These are phyloP conservation scores for Chitala chitala DNA, from an alignment of 2,113 vertebrate species.

Conservation along the genomic window DNA sequence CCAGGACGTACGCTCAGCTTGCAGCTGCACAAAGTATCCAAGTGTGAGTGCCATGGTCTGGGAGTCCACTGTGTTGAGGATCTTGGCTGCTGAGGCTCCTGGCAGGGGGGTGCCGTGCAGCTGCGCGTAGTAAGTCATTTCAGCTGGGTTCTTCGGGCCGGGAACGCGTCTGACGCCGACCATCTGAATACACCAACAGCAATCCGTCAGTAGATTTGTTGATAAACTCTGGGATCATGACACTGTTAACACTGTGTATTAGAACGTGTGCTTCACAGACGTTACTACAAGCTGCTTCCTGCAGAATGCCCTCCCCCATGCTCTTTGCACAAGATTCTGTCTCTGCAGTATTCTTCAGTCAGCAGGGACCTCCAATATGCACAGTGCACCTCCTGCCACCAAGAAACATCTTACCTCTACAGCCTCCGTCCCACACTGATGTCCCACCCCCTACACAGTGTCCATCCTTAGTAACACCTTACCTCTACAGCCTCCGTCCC, in stretches of 20 bases:
- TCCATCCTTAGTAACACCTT: too few species aligned
- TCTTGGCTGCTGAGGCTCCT: slow-evolving; percentile 86
- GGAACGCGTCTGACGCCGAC: slow-evolving; percentile 87
- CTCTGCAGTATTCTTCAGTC: too few species aligned
- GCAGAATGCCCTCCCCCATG: too few species aligned
- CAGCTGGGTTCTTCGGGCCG: slow-evolving; percentile 87
- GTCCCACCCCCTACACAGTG: too few species aligned
- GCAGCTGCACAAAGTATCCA: slow-evolving; percentile 89
- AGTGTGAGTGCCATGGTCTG: slow-evolving; percentile 94
- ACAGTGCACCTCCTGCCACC: too few species aligned
- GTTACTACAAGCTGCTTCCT: too few species aligned
- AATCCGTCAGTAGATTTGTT: neutral
- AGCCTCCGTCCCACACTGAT: too few species aligned
- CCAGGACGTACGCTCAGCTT: slow-evolving; percentile 84
- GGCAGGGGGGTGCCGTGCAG: slow-evolving; percentile 78
- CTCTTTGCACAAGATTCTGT: too few species aligned
- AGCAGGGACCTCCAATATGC: too few species aligned
- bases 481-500: too few species aligned
- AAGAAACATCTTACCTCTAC: too few species aligned
- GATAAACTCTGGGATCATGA: neutral
- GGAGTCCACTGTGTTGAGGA: slow-evolving; percentile 88
- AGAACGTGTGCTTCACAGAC: too few species aligned
- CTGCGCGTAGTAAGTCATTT: slow-evolving; percentile 88
- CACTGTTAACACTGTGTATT: neutral
- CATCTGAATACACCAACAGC: slow-evolving; percentile 68